Conservation (phyloP, 2,888 invertebrate genomes). For the Papilio elwesi region DNA sequence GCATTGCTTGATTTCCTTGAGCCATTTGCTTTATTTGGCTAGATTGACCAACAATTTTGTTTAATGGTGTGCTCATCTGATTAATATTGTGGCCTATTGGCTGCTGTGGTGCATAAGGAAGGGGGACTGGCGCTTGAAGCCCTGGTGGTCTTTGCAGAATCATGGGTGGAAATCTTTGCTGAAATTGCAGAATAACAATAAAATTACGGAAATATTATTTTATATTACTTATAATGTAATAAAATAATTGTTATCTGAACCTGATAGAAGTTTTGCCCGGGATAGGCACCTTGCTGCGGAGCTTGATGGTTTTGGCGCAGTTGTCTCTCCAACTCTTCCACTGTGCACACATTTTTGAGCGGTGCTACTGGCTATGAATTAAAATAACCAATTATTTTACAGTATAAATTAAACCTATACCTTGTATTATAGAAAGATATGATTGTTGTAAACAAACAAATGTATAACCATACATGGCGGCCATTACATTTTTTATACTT, state of each 20-base stretch:
- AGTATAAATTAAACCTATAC: not conserved
- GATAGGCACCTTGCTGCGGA: conserved; percentile 54
- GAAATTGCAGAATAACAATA: conserved; percentile 36
- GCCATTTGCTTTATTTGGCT: conserved; percentile 48
- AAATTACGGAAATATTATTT: conserved; percentile 11
- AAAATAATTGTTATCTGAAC: conserved; percentile 46
- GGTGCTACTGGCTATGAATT: conserved; percentile 57
- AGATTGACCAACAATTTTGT: conserved; percentile 60
- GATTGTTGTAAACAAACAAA: not conserved
- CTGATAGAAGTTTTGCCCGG: conserved; percentile 66
- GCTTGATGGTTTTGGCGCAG: conserved; percentile 80
- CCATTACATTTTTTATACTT: too few relatives aligned
- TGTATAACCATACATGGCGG: too few relatives aligned
- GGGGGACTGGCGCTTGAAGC: conserved; percentile 70
- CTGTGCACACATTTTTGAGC: conserved; percentile 87
- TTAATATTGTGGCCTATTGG: conserved; percentile 59
- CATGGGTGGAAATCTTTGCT: conserved; percentile 78
- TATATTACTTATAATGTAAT: too few relatives aligned
- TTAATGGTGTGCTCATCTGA: conserved; percentile 65
- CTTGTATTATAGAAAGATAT: not conserved
- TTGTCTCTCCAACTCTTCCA: conserved; percentile 89
- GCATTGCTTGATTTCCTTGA: conserved; percentile 43
- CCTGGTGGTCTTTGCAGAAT: conserved; percentile 77
- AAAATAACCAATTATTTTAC: not conserved
- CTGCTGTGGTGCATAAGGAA: conserved; percentile 74